These are phyloP conservation scores for Netelia virgata DNA, from an alignment of 2,888 invertebrate genomes.

Conservation along the genomic window DNA sequence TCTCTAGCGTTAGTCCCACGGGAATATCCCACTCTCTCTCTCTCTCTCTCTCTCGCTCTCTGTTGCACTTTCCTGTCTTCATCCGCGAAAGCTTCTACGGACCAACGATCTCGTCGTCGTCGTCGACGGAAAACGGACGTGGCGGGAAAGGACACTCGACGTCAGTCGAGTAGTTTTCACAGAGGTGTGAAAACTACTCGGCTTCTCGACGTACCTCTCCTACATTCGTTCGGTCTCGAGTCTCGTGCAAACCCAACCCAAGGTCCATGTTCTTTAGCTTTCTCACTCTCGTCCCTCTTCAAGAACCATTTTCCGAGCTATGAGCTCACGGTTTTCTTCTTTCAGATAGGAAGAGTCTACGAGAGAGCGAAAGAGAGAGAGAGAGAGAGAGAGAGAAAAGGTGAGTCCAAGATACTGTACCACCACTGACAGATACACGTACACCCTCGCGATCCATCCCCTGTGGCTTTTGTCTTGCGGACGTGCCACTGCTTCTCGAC, in stretches of 20 bases:
- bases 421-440: slow-evolving; percentile 12
- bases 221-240: slow-evolving; percentile 41
- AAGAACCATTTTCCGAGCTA: slow-evolving; percentile 50
- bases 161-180: slow-evolving; percentile 54
- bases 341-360: slow-evolving; percentile 44
- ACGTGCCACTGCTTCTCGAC: slow-evolving; percentile 57
- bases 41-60: neutral
- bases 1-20: neutral
- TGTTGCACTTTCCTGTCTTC: neutral
- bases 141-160: slow-evolving; percentile 62
- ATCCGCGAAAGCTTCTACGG: slow-evolving; percentile 2
- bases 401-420: slow-evolving; percentile 33
- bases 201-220: slow-evolving; percentile 46
- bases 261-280: slow-evolving; percentile 11
- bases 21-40: neutral
- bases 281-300: neutral
- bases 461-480: slow-evolving; percentile 63
- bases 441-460: slow-evolving; percentile 33
- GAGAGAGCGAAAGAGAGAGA: slow-evolving; percentile 25
- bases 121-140: slow-evolving; percentile 37
- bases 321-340: slow-evolving; percentile 25
- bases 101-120: slow-evolving; percentile 30
- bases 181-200: slow-evolving; percentile 66
- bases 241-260: slow-evolving; percentile 48
- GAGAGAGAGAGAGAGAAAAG: slow-evolving; percentile 14